Evolutionary conservation across 2,113 vertebrate species (phyloP), one percentile per base, ranked within the genome.

Genomic region (Lepus europaeus): DNA sequence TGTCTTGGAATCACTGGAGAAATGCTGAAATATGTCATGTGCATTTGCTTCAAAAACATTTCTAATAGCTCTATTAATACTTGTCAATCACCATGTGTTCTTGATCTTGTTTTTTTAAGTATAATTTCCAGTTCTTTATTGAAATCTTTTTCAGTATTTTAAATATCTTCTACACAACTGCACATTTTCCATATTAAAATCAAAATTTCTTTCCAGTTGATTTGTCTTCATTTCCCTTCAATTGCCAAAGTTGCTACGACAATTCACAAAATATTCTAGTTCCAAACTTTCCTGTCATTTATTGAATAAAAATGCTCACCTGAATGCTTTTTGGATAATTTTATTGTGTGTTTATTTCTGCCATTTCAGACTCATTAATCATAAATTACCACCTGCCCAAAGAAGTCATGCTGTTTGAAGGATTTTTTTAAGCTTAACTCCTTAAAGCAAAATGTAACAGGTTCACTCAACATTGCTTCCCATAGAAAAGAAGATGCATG

Each of bases 301-400:
- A 23, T 87, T 96, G 31, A 93, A 95, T 97, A 95, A 96, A 95
- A 97, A 96, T 59, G 95, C 39, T 96, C 83, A 95, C 82, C 83
- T 95, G 94, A 96, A 95, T 94, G 92, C 86, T 96, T 97, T 96
- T 80, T 12, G 6, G 49, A 81, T 95, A 87, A 95, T 94, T 92
- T 95, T 93, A 94, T 85, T 95, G 23, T 87, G 64, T 96, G 89
- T 95, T 97, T 96, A 93, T 87, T 96, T 97, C 93, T 96, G 51
- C 51, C 64, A 93, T 97, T 97, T 96, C 90, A 94, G 76, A 97
- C 94, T 64, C 82, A 77, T 90, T 96, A 96, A 95, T 92, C 94
- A 95, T 96, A 96, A 97, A 97, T 97, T 96, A 96, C 77, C 92
- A 95, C 94, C 94, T 97, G 94, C 95, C 96, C 95, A 84, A 95